Base-by-base conservation (phyloP, 1,140 invertebrate genomes). In the Homalodisca vitripennis region DNA sequence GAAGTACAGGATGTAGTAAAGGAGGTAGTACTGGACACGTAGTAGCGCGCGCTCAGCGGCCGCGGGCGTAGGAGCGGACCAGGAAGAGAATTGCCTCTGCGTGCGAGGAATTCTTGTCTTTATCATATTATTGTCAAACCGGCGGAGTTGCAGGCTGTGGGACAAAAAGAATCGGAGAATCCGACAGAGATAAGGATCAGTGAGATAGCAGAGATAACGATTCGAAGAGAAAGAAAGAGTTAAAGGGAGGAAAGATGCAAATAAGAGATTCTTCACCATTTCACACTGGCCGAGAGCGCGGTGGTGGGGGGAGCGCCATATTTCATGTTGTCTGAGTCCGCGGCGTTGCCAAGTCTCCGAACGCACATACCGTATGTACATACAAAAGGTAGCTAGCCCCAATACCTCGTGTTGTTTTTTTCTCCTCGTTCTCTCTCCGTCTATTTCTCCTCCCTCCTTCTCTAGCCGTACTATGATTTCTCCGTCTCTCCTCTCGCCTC, bases 251-350 rank as follows among this genome's bases (percentile, higher is more conserved):
- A 60, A 60, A 60, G 55, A 60, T 60, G 55, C 55, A 66, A 66
- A 66, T 66, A 66, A 31, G 63, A 66, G 63, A 66, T 66, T 66
- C 63, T 66, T 66, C 63, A 66, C 32, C 63, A 66, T 66, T 66
- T 66, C 63, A 66, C 63, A 66, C 41, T 29, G 63, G 29, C 20
- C 17, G 17, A 22, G 51, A 10, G 51, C 51, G 24, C 3, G 17
- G 3, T 6, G 6, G 10, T 31, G n/a, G 62, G 62, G 62, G 34
- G 62, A 29, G 31, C 63, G 69, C 69, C 69, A 70, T 70, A 70
- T 70, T 70, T 70, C 69, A 70, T 70, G 69, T 70, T 65, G 69
- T 70, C 69, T 65, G 68, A 27, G 63, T 22, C 63, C 24, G 32
- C 69, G 47, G n/a, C 29, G 69, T 70, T 70, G 69, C 69, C 69